phyloP scores from a whole-genome alignment of 2,888 invertebrate genomes.

The Drosophila neonasuta region DNA sequence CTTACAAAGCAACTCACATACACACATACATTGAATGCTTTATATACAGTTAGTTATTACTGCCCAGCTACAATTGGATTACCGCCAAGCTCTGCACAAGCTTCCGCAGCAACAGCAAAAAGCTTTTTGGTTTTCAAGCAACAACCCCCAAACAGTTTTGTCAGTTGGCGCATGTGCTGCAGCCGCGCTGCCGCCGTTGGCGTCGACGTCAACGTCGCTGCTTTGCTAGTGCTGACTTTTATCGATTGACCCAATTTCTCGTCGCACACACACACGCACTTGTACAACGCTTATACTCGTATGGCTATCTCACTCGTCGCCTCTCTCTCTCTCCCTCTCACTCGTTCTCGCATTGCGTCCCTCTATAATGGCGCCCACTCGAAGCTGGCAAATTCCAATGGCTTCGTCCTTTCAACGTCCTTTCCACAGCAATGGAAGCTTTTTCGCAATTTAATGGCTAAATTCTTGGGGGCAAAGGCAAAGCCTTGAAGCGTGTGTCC shows the following conservation, averaged over 20 bases:
- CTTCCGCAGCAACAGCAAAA: conserved; percentile 22
- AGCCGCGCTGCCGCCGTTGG: conserved; percentile 1
- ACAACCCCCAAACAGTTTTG: conserved; percentile 23
- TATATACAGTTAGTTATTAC: conserved; percentile 54
- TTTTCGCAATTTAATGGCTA: conserved; percentile 43
- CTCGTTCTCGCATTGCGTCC: neutral
- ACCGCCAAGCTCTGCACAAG: conserved; percentile 39
- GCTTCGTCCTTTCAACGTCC: conserved; percentile 72
- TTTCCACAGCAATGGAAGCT: conserved; percentile 59
- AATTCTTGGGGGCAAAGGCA: conserved; percentile 31
- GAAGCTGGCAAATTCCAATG: conserved; percentile 57
- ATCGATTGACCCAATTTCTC: conserved; percentile 70
- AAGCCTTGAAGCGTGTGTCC: conserved; percentile 36
- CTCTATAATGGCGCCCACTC: conserved; percentile 17
- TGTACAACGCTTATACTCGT: conserved; percentile 24
- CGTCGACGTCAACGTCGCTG: conserved; percentile 11
- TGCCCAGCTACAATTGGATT: conserved; percentile 65
- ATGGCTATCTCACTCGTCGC: conserved; percentile 14
- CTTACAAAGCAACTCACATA: conserved; percentile 4
- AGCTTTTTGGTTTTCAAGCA: conserved; percentile 42
- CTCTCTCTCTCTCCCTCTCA: conserved; percentile 1
- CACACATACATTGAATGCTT: neutral
- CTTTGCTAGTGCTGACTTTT: conserved; percentile 54
- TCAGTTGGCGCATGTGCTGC: conserved; percentile 63
- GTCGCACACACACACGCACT: conserved; percentile 11